Percentiles rank a stretch among this genome's conserved stretches.
These are phyloP conservation scores for Stegana nigrithorax DNA, from an alignment of 2,888 invertebrate species.

Conservation along the genomic window DNA sequence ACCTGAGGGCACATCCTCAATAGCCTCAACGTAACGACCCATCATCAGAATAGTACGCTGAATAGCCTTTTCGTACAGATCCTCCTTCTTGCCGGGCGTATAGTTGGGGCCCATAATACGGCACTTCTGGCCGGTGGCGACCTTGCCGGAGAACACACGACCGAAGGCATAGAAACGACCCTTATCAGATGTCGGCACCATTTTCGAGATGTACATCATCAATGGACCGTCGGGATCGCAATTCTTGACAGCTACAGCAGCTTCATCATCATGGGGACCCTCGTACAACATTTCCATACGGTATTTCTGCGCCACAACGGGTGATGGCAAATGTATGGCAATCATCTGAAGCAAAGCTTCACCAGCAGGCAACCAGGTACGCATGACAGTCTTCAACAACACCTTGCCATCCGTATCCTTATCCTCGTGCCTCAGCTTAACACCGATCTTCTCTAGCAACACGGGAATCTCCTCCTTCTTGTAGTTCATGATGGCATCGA, in stretches of 20 bases:
- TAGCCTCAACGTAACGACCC: slow-evolving; percentile 99
- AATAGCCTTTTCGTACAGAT: slow-evolving; percentile 98
- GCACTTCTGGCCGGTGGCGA: slow-evolving; percentile 90
- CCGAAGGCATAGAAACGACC: slow-evolving; percentile 99
- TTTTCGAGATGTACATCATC: slow-evolving; percentile 99
- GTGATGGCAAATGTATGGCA: slow-evolving; percentile 98
- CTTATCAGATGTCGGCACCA: slow-evolving; percentile 99
- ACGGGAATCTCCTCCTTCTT: slow-evolving; percentile 93
- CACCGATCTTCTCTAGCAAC: slow-evolving; percentile 90
- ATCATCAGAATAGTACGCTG: slow-evolving; percentile 99
- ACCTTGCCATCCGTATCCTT: slow-evolving; percentile 96
- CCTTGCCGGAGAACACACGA: slow-evolving; percentile 98
- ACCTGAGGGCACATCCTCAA: slow-evolving; percentile 98
- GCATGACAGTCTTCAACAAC: slow-evolving; percentile 97
- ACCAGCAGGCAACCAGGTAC: slow-evolving; percentile 99
- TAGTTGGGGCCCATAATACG: slow-evolving; percentile 99
- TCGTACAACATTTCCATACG: slow-evolving; percentile 99
- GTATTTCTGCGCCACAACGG: slow-evolving; percentile 98
- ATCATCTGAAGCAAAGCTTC: slow-evolving; percentile 99
- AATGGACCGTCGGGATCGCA: slow-evolving; percentile 97
- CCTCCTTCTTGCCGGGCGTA: slow-evolving; percentile 97
- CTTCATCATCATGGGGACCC: slow-evolving; percentile 96
- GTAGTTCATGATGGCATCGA: slow-evolving; percentile 86
- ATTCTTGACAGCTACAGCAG: slow-evolving; percentile 88
- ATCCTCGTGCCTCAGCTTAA: slow-evolving; percentile 93